These are phyloP conservation scores for Pomatostomus ruficeps DNA, from an alignment of 2,113 vertebrate species.

Conservation along the genomic window DNA sequence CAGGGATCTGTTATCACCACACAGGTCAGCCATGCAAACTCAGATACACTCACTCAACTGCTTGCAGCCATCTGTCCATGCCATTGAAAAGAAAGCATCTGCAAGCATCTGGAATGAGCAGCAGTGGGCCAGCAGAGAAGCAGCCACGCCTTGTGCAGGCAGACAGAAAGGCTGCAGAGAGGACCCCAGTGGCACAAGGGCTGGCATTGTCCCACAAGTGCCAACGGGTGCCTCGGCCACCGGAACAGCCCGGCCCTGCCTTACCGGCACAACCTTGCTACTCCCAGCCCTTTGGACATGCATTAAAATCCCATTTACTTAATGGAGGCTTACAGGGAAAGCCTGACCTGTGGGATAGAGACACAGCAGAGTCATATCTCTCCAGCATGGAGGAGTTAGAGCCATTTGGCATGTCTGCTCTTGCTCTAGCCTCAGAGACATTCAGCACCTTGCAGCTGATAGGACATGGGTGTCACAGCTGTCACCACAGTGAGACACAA, in stretches of 20 bases:
- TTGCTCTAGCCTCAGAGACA: neutral
- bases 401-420: neutral
- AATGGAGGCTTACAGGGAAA: neutral
- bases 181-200: neutral
- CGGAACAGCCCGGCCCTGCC: neutral
- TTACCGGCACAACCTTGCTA: neutral
- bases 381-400: neutral
- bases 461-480: neutral
- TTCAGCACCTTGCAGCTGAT: neutral
- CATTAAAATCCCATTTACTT: neutral
- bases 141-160: rapidly evolving
- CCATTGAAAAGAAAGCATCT: neutral
- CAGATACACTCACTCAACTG: neutral
- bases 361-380: neutral
- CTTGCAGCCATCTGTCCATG: constrained; percentile 18
- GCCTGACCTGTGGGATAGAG: neutral
- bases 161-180: neutral
- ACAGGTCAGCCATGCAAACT: neutral
- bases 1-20: neutral
- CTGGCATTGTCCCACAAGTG: neutral
- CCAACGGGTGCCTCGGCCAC: rapidly evolving
- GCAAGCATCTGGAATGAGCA: neutral
- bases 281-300: neutral
- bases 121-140: neutral
- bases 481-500: neutral